phyloP scores from a whole-genome alignment of 2,113 vertebrate species.

The Engystomops pustulosus region DNA sequence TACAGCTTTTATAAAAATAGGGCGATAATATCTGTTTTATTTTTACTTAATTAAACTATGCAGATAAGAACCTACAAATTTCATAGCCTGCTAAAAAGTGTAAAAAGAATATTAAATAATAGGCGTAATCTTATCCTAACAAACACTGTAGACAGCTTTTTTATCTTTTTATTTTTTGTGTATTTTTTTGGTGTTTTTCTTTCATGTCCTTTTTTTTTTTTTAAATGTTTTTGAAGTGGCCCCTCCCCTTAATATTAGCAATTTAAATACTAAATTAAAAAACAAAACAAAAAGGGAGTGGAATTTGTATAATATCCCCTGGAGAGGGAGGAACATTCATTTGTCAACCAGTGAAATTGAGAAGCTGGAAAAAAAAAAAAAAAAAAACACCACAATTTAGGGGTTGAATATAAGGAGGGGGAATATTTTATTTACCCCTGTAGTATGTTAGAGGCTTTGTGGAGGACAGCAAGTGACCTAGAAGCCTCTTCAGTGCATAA shows the following conservation, averaged over 20 bases:
- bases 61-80: slow-evolving; percentile 66
- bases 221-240: slow-evolving; percentile 55
- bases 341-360: slow-evolving; percentile 55
- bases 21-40: slow-evolving; percentile 61
- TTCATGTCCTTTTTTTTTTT: slow-evolving; percentile 42
- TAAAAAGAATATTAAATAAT: slow-evolving; percentile 65
- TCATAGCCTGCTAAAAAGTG: slow-evolving; percentile 62
- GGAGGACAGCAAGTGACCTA: neutral
- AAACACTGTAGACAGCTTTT: slow-evolving; percentile 65
- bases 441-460: too few species aligned
- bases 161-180: slow-evolving; percentile 41
- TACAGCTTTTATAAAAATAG: slow-evolving; percentile 70
- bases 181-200: slow-evolving; percentile 48
- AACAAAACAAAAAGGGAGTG: neutral
- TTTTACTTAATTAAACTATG: slow-evolving; percentile 59
- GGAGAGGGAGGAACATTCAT: slow-evolving; percentile 61
- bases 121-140: slow-evolving; percentile 64
- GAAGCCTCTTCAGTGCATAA: slow-evolving; percentile 33
- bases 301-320: slow-evolving; percentile 1
- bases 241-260: slow-evolving; percentile 48
- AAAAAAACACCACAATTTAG: slow-evolving; percentile 26
- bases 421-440: too few species aligned
- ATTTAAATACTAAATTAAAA: slow-evolving; percentile 27
- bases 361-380: slow-evolving; percentile 12
- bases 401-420: slow-evolving; percentile 7